Evolutionary conservation across 1,140 invertebrate species (phyloP), one percentile per base, ranked within the genome.

Genomic region (Stegodyphus dumicola): DNA sequence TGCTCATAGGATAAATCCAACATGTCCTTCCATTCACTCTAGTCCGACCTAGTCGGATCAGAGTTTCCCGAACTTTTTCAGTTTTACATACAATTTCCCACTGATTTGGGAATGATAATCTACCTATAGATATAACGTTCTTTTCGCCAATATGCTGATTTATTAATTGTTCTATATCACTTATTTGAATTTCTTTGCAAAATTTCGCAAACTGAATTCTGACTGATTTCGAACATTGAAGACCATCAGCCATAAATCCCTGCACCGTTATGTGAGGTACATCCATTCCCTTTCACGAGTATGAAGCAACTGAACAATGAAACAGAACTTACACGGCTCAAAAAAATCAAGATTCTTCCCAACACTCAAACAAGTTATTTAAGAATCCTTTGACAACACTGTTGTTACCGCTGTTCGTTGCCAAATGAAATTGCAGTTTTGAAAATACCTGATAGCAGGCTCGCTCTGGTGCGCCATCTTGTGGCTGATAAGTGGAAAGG

Each of bases 141-240:
- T 66, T 60, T 1, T 13, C 53, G 4, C 80, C 80, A 6, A 83
- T 56, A 17, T 74, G 51, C 6, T 66, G 6, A 33, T 33, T 33
- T 15, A 83, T 67, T 33, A 75, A 83, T 15, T 48, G 15, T 15
- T 75, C 64, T n/a, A 83, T 75, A 54, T 67, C 71, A 2, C 49
- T 5, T 10, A 53, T 5, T 10, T 5, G 11, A 33, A 66, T 54
- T 10, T 60, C 71, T 65, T 75, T 64, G 6, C 70, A 51, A 67
- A 83, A 83, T 67, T 83, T 83, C 1, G 80, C 67, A 67, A 83
- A 83, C 15, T 81, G 78, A 9, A 81, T 5, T 6, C 66, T 52
- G 13, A 81, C 13, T 7, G 78, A 81, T 13, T 49, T 54, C 69
- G 69, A 73, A 81, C 9, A 11, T 5, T 7, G 17, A 7, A 10